Evolutionary conservation across 92 coral and sea anemone genomes (phyloP), one percentile per base, ranked within the genome.

Genomic region (Palythoa grandiflora): DNA sequence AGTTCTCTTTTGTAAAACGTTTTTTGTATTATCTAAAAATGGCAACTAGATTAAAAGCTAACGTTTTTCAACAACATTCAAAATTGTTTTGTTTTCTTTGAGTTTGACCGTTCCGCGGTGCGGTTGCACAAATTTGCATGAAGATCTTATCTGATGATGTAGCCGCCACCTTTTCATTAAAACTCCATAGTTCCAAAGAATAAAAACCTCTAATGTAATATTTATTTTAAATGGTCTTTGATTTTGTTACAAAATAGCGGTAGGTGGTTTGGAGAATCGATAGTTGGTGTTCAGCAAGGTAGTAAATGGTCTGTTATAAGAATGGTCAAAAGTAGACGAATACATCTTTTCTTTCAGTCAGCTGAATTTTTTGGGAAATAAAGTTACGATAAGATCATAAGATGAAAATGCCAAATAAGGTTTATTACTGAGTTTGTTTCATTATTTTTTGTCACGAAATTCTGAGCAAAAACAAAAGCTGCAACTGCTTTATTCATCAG

Each of bases 91-190:
- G 47, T 5, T 44, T 44, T 44, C 7, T 4, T 44, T 44, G 5
- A 4, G 50, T 2, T 44, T 44, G 50, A 44, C 7, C 50, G 7
- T 59, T 59, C 5, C 19, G 16, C 19, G 65, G 3, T 36, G 48
- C 75, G 47, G 75, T 36, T 12, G 38, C 47, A 36, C 44, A 15
- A 70, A 36, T 70, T 70, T 70, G 75, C 75, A 70, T 70, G 3
- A 36, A 14, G n/a, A 3, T 38, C 75, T 35, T 70, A 70, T 70
- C 75, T 10, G 75, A 70, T 35, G 44, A 7, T 70, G 75, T 70
- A 20, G 47, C 75, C 44, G 47, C 75, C 75, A 70, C 47, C 44
- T 70, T 70, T 70, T 70, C 44, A 70, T 36, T 70, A 70, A 70
- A 70, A 36, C 40, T 70, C 47, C 75, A 70, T 36, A 36, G 75